Base-by-base conservation (phyloP, 1,140 invertebrate species). In the Trichoplusia ni region DNA sequence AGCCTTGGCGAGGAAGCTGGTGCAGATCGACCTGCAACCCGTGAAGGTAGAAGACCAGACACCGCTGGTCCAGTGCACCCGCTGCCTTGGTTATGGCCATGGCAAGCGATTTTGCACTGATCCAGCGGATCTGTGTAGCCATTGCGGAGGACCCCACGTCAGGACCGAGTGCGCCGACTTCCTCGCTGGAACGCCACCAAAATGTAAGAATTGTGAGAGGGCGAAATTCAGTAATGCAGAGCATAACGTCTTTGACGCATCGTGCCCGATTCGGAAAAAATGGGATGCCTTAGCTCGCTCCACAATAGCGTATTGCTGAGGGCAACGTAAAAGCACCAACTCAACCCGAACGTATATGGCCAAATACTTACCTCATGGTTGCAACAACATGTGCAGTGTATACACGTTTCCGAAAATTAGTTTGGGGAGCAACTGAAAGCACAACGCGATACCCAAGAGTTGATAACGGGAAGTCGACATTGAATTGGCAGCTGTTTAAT, bases 301-400 rank as follows among this genome's bases (percentile, higher is more conserved):
- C 1, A 64, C 21, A 8, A 23, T 66, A 40, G 58, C 62, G 5
- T 65, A 66, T 53, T 70, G 68, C 62, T 69, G 51, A 69, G 14
- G 58, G 16, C 42, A 47, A 21, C 16, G 0, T 21, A 9, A n/a
- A 4, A 7, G 4, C 1, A 3, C 5, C 1, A 25, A 14, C 4
- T 4, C 3, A 42, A 31, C 9, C n/a, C 9, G n/a, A 21, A 1
- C 4, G 4, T 38, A 0, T 47, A 61, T 14, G 33, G 38, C 1
- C 54, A 67, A 9, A 5, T 61, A 4, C 58, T 56, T 16, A 16
- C 38, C 0, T 40, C 8, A 1, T 25, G 23, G 8, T n/a, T 59
- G 9, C 47, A 47, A 40, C 58, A 31, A 6, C 11, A 49, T 4
- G 51, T 58, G 19, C n/a, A n/a, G n/a, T n/a, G n/a, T n/a, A n/a